Base-by-base conservation (phyloP, 2,113 vertebrate genomes). In the Lamprologus lemairii region DNA sequence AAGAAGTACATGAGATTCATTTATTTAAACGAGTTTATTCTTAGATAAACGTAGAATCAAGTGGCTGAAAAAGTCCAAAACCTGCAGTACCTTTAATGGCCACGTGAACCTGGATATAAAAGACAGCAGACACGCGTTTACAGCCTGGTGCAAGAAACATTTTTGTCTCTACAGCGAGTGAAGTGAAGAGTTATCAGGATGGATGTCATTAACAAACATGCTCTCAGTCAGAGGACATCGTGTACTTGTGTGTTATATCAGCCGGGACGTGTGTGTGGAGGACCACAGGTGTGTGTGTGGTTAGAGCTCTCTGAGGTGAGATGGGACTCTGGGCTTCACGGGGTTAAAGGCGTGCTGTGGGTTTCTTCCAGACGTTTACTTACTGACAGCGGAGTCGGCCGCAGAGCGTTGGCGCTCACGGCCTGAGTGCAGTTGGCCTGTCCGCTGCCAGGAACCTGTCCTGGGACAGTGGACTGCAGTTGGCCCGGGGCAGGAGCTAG, bases 371-470 rank as follows among this genome's bases (percentile, higher is more conserved):
- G 31, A 6, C 35, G 19, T 90, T 94, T 98, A 97, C 97, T 98
- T 97, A 97, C 96, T 96, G 96, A 97, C 91, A 97, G 91, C 58
- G 96, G 95, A 91, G 96, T 94, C 10, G 95, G 94, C 95, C 96
- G 94, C 94, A 96, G 93, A 93, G 96, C 94, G 93, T 90, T 95
- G 89, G 94, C 92, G 97, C 96, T 96, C 91, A 96, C 96, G 93
- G 96, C 96, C 93, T 97, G 96, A 91, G 92, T 85, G 95, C 96
- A 97, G 92, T 80, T 96, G 93, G 91, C 93, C 88, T 95, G 92
- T 94, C 94, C 97, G 68, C 95, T 91, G 94, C 95, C 95, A 87
- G 91, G 94, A 82, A 35, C 89, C 96, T 97, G 95, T 78, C 95
- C 91, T 58, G 82, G 92, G 86, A 84, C 81, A 42, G 89, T 78